These are phyloP conservation scores for Plagodis pulveraria DNA, from an alignment of 2,888 invertebrate species.

Conservation along the genomic window DNA sequence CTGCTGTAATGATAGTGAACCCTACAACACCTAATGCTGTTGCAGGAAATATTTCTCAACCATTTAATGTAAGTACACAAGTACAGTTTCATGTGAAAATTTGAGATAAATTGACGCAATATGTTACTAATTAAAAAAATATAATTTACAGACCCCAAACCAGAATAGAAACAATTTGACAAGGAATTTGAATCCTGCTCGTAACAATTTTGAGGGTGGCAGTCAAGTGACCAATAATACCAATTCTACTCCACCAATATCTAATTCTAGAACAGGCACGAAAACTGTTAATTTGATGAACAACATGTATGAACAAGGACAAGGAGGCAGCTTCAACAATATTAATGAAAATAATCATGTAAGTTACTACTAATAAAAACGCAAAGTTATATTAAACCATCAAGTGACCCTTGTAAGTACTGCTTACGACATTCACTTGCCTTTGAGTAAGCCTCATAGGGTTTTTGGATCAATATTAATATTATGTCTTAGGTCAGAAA, in stretches of 20 bases:
- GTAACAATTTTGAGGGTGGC: constrained; percentile 72
- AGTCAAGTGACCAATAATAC: constrained; percentile 71
- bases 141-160: constrained; percentile 64
- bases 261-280: constrained; percentile 66
- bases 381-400: no score
- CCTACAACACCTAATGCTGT: constrained; percentile 81
- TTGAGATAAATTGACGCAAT: neutral
- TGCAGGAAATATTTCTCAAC: constrained; percentile 72
- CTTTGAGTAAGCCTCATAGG: no score
- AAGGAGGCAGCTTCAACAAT: constrained; percentile 71
- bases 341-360: constrained; percentile 75
- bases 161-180: constrained; percentile 78
- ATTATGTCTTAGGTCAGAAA: no score
- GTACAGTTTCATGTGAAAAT: no score
- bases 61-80: constrained; percentile 69
- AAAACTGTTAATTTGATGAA: constrained; percentile 79
- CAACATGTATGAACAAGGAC: constrained; percentile 79
- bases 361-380: constrained; percentile 34
- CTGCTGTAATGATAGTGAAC: constrained; percentile 83
- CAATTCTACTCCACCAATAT: constrained; percentile 61
- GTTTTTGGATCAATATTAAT: no score
- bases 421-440: no score
- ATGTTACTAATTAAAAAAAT: neutral
- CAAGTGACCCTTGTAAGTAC: no score
- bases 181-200: constrained; percentile 73